Conservation (phyloP, 1,140 invertebrate species). For the Thaumetopoea pityocampa region DNA sequence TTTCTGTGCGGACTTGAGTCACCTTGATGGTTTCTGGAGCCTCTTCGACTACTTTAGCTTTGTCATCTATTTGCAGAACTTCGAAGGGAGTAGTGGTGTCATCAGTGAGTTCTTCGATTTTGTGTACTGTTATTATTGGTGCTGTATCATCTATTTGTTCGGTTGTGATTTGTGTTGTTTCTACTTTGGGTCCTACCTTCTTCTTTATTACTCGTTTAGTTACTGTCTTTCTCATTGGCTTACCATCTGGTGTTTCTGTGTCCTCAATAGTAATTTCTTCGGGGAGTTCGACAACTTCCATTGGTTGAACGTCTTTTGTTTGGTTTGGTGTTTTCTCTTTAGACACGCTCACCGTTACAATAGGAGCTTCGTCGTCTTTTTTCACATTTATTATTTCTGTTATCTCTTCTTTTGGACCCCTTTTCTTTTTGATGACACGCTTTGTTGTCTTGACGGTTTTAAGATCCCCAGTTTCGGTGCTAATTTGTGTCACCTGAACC, state of each 20-base stretch:
- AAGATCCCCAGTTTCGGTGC: too few relatives aligned
- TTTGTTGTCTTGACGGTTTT: conserved; percentile 23
- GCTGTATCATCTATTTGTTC: conserved; percentile 22
- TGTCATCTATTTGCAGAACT: neutral
- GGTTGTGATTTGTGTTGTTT: conserved; percentile 37
- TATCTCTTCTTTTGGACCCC: conserved; percentile 57
- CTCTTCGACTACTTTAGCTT: conserved; percentile 39
- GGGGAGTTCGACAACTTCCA: conserved; percentile 7
- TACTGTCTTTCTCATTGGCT: conserved; percentile 28
- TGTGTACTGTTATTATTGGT: conserved; percentile 30
- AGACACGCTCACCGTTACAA: conserved; percentile 37
- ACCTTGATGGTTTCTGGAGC: conserved; percentile 40
- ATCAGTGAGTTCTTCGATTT: conserved; percentile 18
- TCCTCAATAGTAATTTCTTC: conserved; percentile 28
- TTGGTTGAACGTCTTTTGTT: conserved; percentile 23
- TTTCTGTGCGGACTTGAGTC: conserved; percentile 20
- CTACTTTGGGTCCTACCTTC: conserved; percentile 36
- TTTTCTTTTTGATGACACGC: conserved; percentile 10
- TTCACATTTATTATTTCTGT: conserved; percentile 72
- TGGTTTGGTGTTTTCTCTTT: conserved; percentile 29
- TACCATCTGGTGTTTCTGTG: conserved; percentile 30
- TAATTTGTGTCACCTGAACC: too few relatives aligned
- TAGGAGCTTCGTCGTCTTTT: conserved; percentile 62
- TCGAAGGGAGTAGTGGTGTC: conserved; percentile 15
- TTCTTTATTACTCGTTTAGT: conserved; percentile 41